Base-by-base conservation (phyloP, 2,113 vertebrate species). In the Empidonax alnorum region DNA sequence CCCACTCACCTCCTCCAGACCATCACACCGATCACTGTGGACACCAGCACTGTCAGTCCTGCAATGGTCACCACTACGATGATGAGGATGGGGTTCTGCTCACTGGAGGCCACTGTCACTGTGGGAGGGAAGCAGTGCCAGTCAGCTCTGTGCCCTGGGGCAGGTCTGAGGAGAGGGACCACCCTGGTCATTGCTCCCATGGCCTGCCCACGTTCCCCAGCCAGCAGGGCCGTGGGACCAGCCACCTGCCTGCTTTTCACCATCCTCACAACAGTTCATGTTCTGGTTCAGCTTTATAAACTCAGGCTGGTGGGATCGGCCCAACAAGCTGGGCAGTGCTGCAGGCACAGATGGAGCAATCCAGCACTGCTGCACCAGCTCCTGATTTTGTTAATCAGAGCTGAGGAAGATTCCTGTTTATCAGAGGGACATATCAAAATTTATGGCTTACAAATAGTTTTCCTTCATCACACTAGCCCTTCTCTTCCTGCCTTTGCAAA, bases 31-130 rank as follows among this genome's bases (percentile, higher is more conserved):
- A 97, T 95, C 50, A 97, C 98, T 96, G 98, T 86, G 46, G 98
- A 98, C 58, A 98, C 97, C 95, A 99, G 97, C 97, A 98, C 98
- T 9, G 98, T 98, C 67, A 99, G 98, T 44, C 98, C 99, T 1
- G 98, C 97, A 47, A 98, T 96, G 15, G 98, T 98, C 94, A 99
- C 98, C 47, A 99, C 98, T 0, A 97, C 89, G 13, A 99, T 98
- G 94, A 98, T 97, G 88, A 99, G 97, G 77, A 99, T 94, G 0
- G 98, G 98, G 90, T 84, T 99, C 98, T 99, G 98, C 77, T 99
- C 99, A 2, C 98, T 98, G 94, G 98, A 98, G 19, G 98, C 98
- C 97, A 98, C 96, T 0, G 98, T 98, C 98, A 99, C 99, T 99
- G 97, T 0, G 5, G 58, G 75, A 59, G 41, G 59, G 56, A 96